phyloP scores from a whole-genome alignment of 2,797 vertebrate genomes.

The Acanthurus lineatus region DNA sequence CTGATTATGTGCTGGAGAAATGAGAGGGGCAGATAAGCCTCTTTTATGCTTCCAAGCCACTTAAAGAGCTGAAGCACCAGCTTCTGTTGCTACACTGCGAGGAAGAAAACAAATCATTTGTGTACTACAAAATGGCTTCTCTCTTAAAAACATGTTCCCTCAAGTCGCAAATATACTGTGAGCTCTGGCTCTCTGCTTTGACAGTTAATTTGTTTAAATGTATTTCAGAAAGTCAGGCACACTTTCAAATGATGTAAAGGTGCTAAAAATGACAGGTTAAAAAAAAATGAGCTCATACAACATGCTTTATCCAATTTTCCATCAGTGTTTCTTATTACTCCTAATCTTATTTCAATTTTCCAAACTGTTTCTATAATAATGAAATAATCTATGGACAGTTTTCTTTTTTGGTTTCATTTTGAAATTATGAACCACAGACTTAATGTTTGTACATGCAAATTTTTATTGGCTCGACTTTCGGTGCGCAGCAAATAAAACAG shows the following conservation, averaged over 20 bases:
- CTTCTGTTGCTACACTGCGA: constrained; percentile 72
- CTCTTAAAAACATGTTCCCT: constrained; percentile 42
- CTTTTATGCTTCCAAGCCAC: constrained; percentile 83
- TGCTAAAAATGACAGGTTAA: not conserved
- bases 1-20: constrained; percentile 79
- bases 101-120: constrained; percentile 70
- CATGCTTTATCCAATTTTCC: not conserved
- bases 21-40: constrained; percentile 82
- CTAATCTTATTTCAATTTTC: constrained; percentile 16
- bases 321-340: constrained; percentile 7
- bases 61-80: constrained; percentile 80
- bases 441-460: constrained; percentile 60
- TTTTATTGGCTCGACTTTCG: constrained; percentile 70
- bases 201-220: constrained; percentile 9
- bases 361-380: not conserved
- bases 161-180: constrained; percentile 22
- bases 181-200: not conserved
- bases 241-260: not conserved
- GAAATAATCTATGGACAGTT: constrained; percentile 5
- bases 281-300: not conserved
- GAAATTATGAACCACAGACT: constrained; percentile 40
- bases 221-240: not conserved
- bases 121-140: constrained; percentile 72
- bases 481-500: constrained; percentile 64
- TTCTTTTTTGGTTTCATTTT: constrained; percentile 10